Conservation (phyloP, 1,140 invertebrate species). For the Maconellicoccus hirsutus region DNA sequence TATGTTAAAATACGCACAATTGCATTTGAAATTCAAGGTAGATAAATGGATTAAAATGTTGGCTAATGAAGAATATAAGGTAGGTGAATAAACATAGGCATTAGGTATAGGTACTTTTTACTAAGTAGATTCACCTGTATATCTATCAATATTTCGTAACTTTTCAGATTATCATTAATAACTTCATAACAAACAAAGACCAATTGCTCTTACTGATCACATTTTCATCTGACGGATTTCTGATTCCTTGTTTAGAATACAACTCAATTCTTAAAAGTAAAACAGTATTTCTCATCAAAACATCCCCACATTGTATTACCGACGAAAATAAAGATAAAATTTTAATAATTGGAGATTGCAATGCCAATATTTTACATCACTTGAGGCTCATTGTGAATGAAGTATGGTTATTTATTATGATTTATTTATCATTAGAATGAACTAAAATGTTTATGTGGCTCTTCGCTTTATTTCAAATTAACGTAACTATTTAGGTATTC, state of each 20-base stretch:
- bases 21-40: background rate
- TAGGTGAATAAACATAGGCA: background rate
- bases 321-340: background rate
- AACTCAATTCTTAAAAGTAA: background rate
- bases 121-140: too few species aligned
- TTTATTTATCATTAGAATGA: too few species aligned
- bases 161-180: background rate
- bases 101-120: background rate
- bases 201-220: background rate
- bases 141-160: background rate
- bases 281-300: background rate
- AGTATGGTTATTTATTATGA: too few species aligned
- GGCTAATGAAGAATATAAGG: slow-evolving; percentile 2
- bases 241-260: background rate
- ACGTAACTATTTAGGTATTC: background rate
- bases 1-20: background rate
- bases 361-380: background rate
- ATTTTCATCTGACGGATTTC: background rate
- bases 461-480: too few species aligned
- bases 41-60: slow-evolving; percentile 15
- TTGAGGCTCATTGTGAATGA: background rate
- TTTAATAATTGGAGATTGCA: background rate
- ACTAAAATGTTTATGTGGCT: too few species aligned
- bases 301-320: background rate
- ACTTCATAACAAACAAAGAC: background rate